phyloP scores from a whole-genome alignment of 2,797 vertebrate species.

The Epinephelus awoara region DNA sequence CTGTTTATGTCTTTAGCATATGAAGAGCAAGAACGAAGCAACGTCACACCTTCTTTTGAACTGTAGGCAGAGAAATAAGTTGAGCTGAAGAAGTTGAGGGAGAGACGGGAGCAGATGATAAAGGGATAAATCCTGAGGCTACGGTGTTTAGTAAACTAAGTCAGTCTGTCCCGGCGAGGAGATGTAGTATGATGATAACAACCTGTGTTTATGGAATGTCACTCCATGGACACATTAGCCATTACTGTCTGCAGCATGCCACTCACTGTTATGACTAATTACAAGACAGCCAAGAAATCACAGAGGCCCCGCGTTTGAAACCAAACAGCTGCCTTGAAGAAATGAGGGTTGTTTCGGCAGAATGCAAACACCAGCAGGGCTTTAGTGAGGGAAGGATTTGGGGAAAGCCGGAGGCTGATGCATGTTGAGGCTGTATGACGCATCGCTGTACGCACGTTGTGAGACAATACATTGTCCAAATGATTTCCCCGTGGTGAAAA shows the following conservation, averaged over 20 bases:
- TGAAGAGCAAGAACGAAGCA: conserved; percentile 18
- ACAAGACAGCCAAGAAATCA: conserved; percentile 31
- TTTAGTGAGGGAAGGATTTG: conserved; percentile 10
- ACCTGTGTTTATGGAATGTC: conserved; percentile 47
- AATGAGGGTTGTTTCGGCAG: conserved; percentile 21
- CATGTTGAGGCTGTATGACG: conserved; percentile 32
- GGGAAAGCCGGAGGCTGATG: conserved; percentile 30
- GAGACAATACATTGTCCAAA: conserved; percentile 65
- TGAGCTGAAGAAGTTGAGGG: conserved; percentile 29
- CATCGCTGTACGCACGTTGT: conserved; percentile 49
- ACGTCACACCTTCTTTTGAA: conserved; percentile 54
- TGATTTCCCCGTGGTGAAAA: conserved; percentile 70
- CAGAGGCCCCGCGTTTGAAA: conserved; percentile 16
- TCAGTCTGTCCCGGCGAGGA: conserved; percentile 30
- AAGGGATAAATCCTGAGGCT: conserved; percentile 61
- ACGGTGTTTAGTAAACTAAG: conserved; percentile 61
- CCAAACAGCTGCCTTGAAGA: conserved; percentile 30
- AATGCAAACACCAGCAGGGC: conserved; percentile 32
- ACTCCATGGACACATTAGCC: background rate
- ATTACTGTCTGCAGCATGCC: conserved; percentile 17
- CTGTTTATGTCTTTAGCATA: conserved; percentile 37
- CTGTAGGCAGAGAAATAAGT: conserved; percentile 29
- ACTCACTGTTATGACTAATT: conserved; percentile 68
- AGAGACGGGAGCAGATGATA: conserved; percentile 50
- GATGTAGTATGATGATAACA: conserved; percentile 64